Evolutionary conservation across 2,888 invertebrate species (phyloP).

Genomic region (Aspidiotus destructor): DNA sequence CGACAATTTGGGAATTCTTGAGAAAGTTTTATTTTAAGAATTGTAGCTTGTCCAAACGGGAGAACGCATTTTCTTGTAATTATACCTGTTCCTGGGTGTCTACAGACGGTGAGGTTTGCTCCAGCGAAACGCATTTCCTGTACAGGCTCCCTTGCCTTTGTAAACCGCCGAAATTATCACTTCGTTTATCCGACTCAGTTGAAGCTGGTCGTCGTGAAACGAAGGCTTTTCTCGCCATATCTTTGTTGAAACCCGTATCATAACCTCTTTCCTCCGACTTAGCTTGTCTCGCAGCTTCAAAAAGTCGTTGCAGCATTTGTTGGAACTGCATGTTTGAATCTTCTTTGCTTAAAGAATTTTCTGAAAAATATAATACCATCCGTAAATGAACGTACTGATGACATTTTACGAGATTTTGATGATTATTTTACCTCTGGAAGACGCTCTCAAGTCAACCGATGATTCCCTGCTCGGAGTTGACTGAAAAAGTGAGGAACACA

Average conservation of each 20-base stretch:
- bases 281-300: conserved; percentile 20
- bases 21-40: too few species aligned
- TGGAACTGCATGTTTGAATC: conserved; percentile 3
- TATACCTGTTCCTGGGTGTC: conserved; percentile 22
- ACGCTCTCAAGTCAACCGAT: conserved; percentile 21
- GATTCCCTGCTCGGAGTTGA: conserved; percentile 21
- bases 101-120: conserved; percentile 48
- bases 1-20: too few species aligned
- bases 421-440: conserved; percentile 13
- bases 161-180: conserved; percentile 40
- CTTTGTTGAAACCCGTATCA: conserved; percentile 10
- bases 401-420: neutral
- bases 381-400: neutral
- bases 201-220: conserved; percentile 47
- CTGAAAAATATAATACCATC: neutral
- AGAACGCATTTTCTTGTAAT: too few species aligned
- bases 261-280: conserved; percentile 3
- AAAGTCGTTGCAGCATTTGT: conserved; percentile 19
- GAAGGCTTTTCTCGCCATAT: conserved; percentile 25
- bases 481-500: neutral
- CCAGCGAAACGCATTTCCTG: conserved; percentile 61
- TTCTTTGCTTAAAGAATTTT: conserved; percentile 26
- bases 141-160: conserved; percentile 48
- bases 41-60: too few species aligned
- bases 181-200: conserved; percentile 54